Evolutionary conservation across 2,113 vertebrate genomes (phyloP).

Genomic region (Neodon shergylaensis): DNA sequence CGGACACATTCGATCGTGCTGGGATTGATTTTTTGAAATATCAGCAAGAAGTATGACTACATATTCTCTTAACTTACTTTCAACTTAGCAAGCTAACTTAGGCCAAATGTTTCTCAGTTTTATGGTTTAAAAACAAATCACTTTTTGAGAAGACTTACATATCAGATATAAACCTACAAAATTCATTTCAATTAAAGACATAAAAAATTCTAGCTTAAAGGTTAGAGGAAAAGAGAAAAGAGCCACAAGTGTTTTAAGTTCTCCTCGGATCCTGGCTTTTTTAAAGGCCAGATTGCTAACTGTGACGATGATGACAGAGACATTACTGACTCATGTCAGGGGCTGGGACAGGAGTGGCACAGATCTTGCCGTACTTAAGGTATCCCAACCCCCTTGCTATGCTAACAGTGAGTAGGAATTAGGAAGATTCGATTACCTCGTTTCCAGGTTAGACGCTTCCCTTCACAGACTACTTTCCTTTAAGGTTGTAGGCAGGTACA

Average conservation of each 20-base stretch:
- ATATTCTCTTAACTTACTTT: conserved; percentile 38
- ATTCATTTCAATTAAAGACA: conserved; percentile 27
- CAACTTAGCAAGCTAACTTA: conserved; percentile 17
- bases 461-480: conserved; percentile 59
- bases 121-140: conserved; percentile 10
- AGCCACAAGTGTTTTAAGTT: conserved; percentile 33
- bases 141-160: conserved; percentile 18
- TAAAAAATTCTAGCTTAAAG: neutral
- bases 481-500: conserved; percentile 51
- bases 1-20: conserved; percentile 9
- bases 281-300: conserved; percentile 40
- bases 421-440: conserved; percentile 72
- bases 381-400: neutral
- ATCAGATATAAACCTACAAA: conserved; percentile 49
- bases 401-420: conserved; percentile 45
- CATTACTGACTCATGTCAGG: neutral
- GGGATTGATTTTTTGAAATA: neutral
- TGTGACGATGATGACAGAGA: conserved; percentile 13
- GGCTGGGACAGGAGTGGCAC: conserved; percentile 11
- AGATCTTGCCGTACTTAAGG: neutral
- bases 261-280: conserved; percentile 4
- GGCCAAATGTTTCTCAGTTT: conserved; percentile 43
- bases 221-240: conserved; percentile 40
- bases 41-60: neutral
- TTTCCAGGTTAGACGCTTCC: conserved; percentile 69